phyloP scores from a whole-genome alignment of 2,113 vertebrate genomes.

The Thamnaconus septentrionalis region DNA sequence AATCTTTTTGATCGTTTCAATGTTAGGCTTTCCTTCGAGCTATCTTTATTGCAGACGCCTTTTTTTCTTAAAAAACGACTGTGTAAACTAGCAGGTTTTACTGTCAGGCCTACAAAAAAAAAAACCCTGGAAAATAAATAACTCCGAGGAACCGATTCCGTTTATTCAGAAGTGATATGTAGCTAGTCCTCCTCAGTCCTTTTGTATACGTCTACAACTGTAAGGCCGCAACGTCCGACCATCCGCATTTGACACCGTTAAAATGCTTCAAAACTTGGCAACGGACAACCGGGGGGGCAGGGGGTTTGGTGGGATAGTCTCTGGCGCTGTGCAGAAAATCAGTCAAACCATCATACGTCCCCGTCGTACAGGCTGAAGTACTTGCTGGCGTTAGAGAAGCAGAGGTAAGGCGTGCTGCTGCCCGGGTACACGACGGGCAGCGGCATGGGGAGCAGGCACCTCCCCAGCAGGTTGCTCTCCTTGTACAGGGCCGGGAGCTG shows the following conservation, averaged over 20 bases:
- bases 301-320: background rate
- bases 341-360: constrained; percentile 74
- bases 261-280: constrained; percentile 61
- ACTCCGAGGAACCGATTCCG: constrained; percentile 29
- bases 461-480: constrained; percentile 78
- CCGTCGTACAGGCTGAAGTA: constrained; percentile 84
- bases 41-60: constrained; percentile 39
- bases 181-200: constrained; percentile 19
- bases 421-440: constrained; percentile 82
- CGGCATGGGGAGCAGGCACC: constrained; percentile 82
- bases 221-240: constrained; percentile 36
- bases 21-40: constrained; percentile 45
- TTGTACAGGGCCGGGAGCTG: constrained; percentile 82
- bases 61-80: background rate
- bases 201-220: constrained; percentile 22
- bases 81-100: too few relatives aligned
- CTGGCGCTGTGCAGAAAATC: too few relatives aligned
- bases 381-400: constrained; percentile 82
- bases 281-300: constrained; percentile 24
- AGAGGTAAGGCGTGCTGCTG: constrained; percentile 82
- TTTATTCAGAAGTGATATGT: constrained; percentile 39
- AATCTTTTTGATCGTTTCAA: constrained; percentile 20
- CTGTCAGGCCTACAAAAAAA: background rate
- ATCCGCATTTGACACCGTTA: constrained; percentile 14
- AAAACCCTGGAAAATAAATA: background rate